phyloP scores from a whole-genome alignment of 2,888 invertebrate genomes.

The Elgonia sp. region DNA sequence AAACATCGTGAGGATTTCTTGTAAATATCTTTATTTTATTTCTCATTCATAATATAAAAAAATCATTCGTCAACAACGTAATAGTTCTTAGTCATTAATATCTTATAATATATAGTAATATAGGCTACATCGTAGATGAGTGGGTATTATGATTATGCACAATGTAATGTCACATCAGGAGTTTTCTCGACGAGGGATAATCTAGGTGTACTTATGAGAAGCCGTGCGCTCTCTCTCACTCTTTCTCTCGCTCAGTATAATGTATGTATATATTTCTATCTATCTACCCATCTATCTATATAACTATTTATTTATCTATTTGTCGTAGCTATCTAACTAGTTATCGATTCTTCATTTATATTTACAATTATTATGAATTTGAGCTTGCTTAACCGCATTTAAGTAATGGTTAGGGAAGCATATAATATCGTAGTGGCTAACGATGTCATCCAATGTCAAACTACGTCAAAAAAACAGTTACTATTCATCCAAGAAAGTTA shows the following conservation, averaged over 20 bases:
- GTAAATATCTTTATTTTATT: constrained; percentile 87
- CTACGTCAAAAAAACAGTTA: constrained; percentile 79
- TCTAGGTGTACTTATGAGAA: constrained; percentile 79
- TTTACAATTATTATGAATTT: constrained; percentile 86
- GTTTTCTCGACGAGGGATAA: constrained; percentile 78
- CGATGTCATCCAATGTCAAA: constrained; percentile 70
- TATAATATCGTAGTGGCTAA: constrained; percentile 74
- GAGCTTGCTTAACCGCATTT: constrained; percentile 85
- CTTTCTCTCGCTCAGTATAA: constrained; percentile 70
- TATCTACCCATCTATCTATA: constrained; percentile 72
- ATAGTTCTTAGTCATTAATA: constrained; percentile 87
- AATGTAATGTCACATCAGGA: constrained; percentile 85
- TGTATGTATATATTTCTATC: constrained; percentile 73
- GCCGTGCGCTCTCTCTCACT: constrained; percentile 66
- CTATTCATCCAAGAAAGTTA: not conserved
- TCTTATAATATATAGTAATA: constrained; percentile 83
- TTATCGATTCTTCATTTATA: constrained; percentile 84
- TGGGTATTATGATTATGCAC: constrained; percentile 86
- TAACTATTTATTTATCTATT: constrained; percentile 72
- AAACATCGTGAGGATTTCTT: constrained; percentile 80
- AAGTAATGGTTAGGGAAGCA: constrained; percentile 81
- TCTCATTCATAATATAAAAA: constrained; percentile 87
- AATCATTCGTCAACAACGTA: constrained; percentile 87
- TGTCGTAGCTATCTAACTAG: constrained; percentile 73
- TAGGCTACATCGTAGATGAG: constrained; percentile 83